Base-by-base conservation (phyloP, 2,113 vertebrate genomes). In the Actenoides lindsayi region DNA sequence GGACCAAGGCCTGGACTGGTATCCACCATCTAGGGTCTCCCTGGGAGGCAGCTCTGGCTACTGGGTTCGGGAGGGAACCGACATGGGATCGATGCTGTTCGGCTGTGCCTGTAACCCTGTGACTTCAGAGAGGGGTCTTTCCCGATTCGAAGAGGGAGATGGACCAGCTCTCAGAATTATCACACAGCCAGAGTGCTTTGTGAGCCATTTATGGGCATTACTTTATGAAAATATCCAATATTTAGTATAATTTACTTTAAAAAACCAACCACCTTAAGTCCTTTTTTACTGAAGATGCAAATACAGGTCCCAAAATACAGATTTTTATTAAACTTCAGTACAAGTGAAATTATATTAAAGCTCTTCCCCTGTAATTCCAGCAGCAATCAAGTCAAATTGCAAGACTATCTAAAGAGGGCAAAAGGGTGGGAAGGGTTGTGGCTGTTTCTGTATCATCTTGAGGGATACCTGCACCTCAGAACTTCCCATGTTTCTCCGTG, bases 1-100 rank as follows among this genome's bases (percentile, higher is more conserved):
- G 95, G 94, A 96, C 90, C 90, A 24, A 77, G 8, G 67, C 94
- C 89, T 93, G 89, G 87, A 79, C 59, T 94, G 62, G 51, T 89
- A 57, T 41, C 53, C 89, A 95, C 89, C 95, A 93, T 35, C 75
- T 83, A 65, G 11, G 23, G 48, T 41, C 74, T 84, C 81, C 83
- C 80, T 84, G 73, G 83, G 88, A 95, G 53, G 87, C 84, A 95
- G 76, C 65, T 92, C 57, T 53, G 70, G 77, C 53, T 31, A 21
- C 27, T 31, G 51, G 82, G 48, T 75, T 71, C 5, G 48, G 65
- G 41, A 71, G 30, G 39, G 73, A 78, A 78, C 4, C 37, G 54
- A 30, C 11, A 59, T 35, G 9, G 10, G 57, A 63, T 57, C 50
- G 28, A 6, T 19, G 62, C 65, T 57, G 73, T 71, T 88, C 13